phyloP scores from a whole-genome alignment of 2,888 invertebrate genomes.

The Dinocampus coccinellae region DNA sequence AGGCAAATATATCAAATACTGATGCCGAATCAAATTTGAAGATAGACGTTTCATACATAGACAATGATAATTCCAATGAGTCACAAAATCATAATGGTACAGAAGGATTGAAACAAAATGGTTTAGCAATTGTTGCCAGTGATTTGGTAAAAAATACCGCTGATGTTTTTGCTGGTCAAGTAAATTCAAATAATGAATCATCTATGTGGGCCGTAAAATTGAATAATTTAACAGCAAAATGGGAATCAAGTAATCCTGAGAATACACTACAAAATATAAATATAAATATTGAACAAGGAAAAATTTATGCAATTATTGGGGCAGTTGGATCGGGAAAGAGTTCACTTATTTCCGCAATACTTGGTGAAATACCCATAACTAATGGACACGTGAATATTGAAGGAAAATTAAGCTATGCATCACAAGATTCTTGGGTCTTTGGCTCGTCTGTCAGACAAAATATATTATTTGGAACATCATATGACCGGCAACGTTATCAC shows the following conservation, averaged over 20 bases:
- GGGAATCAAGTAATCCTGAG: slow-evolving; percentile 71
- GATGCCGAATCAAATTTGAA: slow-evolving; percentile 21
- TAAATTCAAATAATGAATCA: not conserved
- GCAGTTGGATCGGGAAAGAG: slow-evolving; percentile 83
- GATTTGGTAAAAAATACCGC: slow-evolving; percentile 53
- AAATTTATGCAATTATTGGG: slow-evolving; percentile 80
- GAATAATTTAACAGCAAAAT: slow-evolving; percentile 66
- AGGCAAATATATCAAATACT: not conserved
- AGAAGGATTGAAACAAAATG: slow-evolving; percentile 60
- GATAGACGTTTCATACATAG: slow-evolving; percentile 59
- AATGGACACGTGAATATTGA: slow-evolving; percentile 76
- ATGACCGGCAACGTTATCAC: slow-evolving; percentile 74
- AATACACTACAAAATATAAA: slow-evolving; percentile 72
- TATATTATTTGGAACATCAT: slow-evolving; percentile 84
- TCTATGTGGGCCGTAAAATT: slow-evolving; percentile 53
- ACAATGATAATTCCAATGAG: slow-evolving; percentile 56
- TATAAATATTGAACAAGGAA: slow-evolving; percentile 72
- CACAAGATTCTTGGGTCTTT: slow-evolving; percentile 90
- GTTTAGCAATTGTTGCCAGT: slow-evolving; percentile 60
- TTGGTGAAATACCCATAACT: slow-evolving; percentile 78
- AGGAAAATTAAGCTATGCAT: slow-evolving; percentile 80
- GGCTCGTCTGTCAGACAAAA: slow-evolving; percentile 84
- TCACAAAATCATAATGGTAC: slow-evolving; percentile 55
- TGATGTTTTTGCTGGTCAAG: slow-evolving; percentile 43
- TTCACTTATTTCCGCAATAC: slow-evolving; percentile 77